These are phyloP conservation scores for Enteromius viviparus DNA, from an alignment of 2,797 vertebrate genomes.

Conservation along the genomic window DNA sequence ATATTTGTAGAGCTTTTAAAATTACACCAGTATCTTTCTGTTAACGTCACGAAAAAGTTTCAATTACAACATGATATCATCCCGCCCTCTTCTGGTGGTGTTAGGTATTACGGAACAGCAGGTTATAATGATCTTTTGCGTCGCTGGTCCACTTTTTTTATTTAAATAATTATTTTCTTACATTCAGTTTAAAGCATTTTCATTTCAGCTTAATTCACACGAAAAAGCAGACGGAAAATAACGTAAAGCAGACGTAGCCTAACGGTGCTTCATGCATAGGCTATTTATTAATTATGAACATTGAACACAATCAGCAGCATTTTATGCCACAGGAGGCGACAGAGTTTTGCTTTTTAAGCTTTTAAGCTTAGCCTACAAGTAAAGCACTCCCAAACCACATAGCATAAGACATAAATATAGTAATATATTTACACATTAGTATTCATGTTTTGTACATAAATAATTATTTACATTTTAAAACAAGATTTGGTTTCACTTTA, in stretches of 20 bases:
- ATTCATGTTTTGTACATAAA: background rate
- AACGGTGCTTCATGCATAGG: background rate
- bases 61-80: background rate
- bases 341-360: background rate
- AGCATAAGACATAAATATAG: background rate
- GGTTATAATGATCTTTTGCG: background rate
- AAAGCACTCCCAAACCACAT: background rate
- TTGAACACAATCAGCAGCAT: background rate
- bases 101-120: constrained; percentile 1
- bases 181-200: background rate
- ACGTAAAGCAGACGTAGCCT: too few species aligned
- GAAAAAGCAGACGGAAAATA: background rate
- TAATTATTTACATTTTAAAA: background rate
- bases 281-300: constrained; percentile 23
- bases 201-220: background rate
- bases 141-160: background rate
- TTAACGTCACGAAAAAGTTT: background rate
- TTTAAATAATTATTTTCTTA: background rate
- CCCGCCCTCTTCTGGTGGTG: constrained; percentile 37
- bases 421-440: background rate
- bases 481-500: background rate
- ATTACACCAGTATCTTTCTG: background rate
- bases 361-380: background rate
- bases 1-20: background rate
- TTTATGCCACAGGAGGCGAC: background rate